Percentiles rank a stretch among this genome's conserved stretches.
phyloP scores from a whole-genome alignment of 2,797 vertebrate genomes.

The Gymnoscopelus braueri region DNA sequence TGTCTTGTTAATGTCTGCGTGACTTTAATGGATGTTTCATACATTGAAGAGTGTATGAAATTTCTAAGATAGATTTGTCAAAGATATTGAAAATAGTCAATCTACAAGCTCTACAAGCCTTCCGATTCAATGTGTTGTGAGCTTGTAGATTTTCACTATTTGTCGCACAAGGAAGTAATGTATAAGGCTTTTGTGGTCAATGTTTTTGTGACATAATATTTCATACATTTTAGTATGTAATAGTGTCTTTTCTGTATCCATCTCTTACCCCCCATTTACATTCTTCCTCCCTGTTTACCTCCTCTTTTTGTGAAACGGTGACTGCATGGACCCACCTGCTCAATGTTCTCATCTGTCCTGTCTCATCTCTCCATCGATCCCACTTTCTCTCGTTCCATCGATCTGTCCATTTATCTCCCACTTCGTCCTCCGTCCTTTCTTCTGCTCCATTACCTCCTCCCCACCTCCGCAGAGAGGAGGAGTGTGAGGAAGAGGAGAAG shows the following conservation, averaged over 20 bases:
- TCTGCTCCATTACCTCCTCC: background rate
- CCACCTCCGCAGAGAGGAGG: slow-evolving; percentile 74
- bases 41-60: no score
- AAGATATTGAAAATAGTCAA: no score
- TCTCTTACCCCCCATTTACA: slow-evolving; percentile 26
- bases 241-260: background rate
- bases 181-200: no score
- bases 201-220: no score
- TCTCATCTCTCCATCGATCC: background rate
- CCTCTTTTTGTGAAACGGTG: no score
- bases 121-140: no score
- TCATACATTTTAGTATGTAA: background rate
- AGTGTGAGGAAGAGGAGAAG: slow-evolving; percentile 64
- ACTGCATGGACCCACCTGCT: no score
- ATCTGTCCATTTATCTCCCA: slow-evolving; percentile 11
- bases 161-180: no score
- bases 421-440: background rate
- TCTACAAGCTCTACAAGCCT: no score
- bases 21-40: background rate
- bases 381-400: slow-evolving; percentile 16
- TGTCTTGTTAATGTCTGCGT: slow-evolving; percentile 1
- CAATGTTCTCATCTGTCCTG: no score
- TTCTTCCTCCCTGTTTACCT: background rate
- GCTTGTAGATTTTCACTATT: no score
- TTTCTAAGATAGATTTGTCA: no score